Conservation (phyloP, 2,113 vertebrate species). For the Epinephelus fuscoguttatus region DNA sequence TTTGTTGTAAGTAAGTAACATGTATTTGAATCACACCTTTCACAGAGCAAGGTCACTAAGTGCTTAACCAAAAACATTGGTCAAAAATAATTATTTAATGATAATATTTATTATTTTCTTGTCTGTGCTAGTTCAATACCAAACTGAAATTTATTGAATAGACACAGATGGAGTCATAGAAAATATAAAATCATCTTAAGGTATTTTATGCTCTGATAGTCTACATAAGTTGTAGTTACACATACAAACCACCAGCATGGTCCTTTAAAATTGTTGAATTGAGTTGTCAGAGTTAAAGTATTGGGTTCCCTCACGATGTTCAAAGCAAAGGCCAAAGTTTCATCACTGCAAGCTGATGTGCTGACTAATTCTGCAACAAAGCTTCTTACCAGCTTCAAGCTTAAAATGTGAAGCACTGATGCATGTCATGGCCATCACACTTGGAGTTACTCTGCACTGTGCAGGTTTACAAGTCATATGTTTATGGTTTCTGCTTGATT, state of each 20-base stretch:
- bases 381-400: slow-evolving; percentile 51
- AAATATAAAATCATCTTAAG: not conserved
- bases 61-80: no score
- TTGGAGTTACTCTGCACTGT: not conserved
- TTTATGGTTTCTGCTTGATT: not conserved
- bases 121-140: not conserved
- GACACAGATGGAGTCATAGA: not conserved
- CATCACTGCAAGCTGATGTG: slow-evolving; percentile 49
- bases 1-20: no score
- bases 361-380: slow-evolving; percentile 48
- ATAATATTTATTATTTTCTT: no score
- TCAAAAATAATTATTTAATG: no score
- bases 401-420: slow-evolving; percentile 21
- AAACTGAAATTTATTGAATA: not conserved
- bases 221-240: not conserved
- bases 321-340: slow-evolving; percentile 31
- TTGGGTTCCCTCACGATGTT: slow-evolving; percentile 1
- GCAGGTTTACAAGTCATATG: not conserved
- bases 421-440: slow-evolving; percentile 47
- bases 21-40: no score
- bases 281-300: not conserved
- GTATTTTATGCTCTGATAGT: not conserved
- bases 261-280: not conserved
- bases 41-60: no score
- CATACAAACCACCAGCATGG: not conserved